Conservation (phyloP, 2,888 invertebrate species). For the Cryptus viduatorius region DNA sequence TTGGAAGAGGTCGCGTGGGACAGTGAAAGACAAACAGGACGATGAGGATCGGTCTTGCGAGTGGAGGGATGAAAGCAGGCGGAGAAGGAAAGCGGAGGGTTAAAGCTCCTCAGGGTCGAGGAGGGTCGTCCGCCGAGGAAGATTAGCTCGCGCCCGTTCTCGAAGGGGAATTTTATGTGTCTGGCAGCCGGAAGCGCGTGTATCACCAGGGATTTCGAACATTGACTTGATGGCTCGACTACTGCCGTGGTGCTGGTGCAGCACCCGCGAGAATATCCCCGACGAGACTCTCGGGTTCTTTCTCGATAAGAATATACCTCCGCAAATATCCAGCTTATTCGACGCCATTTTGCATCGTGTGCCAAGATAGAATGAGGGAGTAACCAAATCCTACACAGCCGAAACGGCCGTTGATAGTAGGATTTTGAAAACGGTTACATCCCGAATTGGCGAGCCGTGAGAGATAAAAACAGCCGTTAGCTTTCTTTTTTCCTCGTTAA, state of each 20-base stretch:
- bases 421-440: background rate
- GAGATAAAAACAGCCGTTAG: background rate
- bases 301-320: constrained; percentile 44
- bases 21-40: constrained; percentile 33
- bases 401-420: constrained; percentile 2
- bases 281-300: constrained; percentile 20
- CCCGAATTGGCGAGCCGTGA: background rate
- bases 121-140: constrained; percentile 63
- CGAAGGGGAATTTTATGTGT: constrained; percentile 75
- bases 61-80: constrained; percentile 33
- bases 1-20: constrained; percentile 52
- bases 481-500: background rate
- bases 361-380: constrained; percentile 16
- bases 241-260: constrained; percentile 38
- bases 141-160: constrained; percentile 68
- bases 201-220: constrained; percentile 79
- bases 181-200: constrained; percentile 77
- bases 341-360: constrained; percentile 46
- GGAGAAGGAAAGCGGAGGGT: constrained; percentile 15
- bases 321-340: constrained; percentile 49
- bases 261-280: constrained; percentile 29
- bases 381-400: background rate
- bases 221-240: constrained; percentile 72
- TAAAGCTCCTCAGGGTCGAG: constrained; percentile 59
- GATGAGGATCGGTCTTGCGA: constrained; percentile 37